These are phyloP conservation scores for Gibbula magus DNA, from an alignment of 2,888 invertebrate species.

Conservation along the genomic window DNA sequence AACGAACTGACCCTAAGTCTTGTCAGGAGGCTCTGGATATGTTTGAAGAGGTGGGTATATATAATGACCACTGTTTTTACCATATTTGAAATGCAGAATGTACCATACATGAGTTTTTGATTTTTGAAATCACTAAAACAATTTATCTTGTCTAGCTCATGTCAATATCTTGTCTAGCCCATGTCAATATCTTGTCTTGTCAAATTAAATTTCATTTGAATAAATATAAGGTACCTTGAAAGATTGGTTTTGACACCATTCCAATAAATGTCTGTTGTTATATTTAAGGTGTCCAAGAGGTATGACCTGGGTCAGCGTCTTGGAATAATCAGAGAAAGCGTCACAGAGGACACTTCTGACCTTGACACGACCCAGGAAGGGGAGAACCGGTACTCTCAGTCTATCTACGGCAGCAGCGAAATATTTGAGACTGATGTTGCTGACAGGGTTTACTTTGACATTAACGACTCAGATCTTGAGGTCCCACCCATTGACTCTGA, in stretches of 20 bases:
- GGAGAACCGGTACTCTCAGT: constrained; percentile 44
- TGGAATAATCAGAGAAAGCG: constrained; percentile 2
- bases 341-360: constrained; percentile 37
- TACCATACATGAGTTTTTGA: too few species aligned
- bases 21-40: constrained; percentile 4
- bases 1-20: not conserved
- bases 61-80: not conserved
- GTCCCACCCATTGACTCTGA: constrained; percentile 55
- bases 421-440: constrained; percentile 47
- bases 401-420: constrained; percentile 59
- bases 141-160: too few species aligned
- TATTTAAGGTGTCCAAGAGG: not conserved
- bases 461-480: constrained; percentile 59
- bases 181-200: too few species aligned
- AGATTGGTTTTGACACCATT: too few species aligned
- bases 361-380: constrained; percentile 46
- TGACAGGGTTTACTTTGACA: constrained; percentile 44
- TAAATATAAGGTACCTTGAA: too few species aligned
- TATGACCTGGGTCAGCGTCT: constrained; percentile 11
- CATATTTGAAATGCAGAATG: too few species aligned
- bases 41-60: not conserved
- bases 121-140: too few species aligned
- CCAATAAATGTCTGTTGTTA: too few species aligned
- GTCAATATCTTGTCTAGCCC: too few species aligned
- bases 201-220: too few species aligned